These are phyloP conservation scores for Pachyrhynchus sulphureomaculatus DNA, from an alignment of 1,140 invertebrate species.

Conservation along the genomic window DNA sequence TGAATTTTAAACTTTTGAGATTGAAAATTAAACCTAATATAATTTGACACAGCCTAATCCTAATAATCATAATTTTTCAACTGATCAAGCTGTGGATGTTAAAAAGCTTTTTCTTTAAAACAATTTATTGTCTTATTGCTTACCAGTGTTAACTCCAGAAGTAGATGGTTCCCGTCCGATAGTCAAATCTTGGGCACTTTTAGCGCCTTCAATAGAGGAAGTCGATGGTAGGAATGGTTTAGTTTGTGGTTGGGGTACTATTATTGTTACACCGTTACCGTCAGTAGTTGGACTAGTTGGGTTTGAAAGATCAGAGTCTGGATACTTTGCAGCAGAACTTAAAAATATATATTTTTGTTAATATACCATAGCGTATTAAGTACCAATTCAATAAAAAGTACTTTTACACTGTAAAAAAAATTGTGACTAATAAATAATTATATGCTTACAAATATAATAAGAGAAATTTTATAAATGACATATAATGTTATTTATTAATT, in stretches of 20 bases:
- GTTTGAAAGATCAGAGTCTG: not conserved
- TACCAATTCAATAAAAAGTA: no score
- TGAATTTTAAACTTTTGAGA: no score
- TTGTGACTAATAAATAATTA: no score
- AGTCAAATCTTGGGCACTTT: constrained; percentile 8
- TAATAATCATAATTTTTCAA: constrained; percentile 1
- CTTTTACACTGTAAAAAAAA: no score
- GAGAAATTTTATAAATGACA: no score
- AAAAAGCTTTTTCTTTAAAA: not conserved
- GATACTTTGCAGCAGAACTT: constrained; percentile 10
- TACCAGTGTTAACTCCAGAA: constrained; percentile 10
- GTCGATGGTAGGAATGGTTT: not conserved
- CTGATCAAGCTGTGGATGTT: no score
- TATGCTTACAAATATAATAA: no score
- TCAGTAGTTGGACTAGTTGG: not conserved
- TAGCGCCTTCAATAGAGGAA: not conserved
- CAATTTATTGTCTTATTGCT: not conserved
- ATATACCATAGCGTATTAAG: no score
- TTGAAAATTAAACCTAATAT: no score
- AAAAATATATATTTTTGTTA: not conserved
- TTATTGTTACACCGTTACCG: constrained; percentile 6
- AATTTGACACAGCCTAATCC: no score
- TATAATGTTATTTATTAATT: no score
- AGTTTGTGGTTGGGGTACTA: constrained; percentile 8
- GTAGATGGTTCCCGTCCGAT: constrained; percentile 4